phyloP scores from a whole-genome alignment of 1,140 invertebrate species.

The Neodiprion virginianus region DNA sequence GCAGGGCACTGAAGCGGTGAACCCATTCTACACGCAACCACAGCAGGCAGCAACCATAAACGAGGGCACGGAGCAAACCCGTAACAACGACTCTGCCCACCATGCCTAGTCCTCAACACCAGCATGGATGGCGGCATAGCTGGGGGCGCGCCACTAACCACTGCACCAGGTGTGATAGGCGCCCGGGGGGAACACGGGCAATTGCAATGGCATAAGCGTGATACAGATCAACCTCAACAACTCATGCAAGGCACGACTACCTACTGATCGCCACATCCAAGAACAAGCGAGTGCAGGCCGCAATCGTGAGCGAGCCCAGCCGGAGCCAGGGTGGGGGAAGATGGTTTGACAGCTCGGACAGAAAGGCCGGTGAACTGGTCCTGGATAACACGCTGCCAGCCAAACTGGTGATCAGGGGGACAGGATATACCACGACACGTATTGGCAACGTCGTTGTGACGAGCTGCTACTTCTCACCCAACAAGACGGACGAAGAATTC shows the following conservation, averaged over 20 bases:
- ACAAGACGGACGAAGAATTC: conserved; percentile 12
- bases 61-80: neutral
- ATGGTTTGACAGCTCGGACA: neutral
- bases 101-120: too few species aligned
- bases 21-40: too few species aligned
- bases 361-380: neutral
- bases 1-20: too few species aligned
- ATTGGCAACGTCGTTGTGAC: conserved; percentile 11
- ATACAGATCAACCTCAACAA: neutral
- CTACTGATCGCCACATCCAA: neutral
- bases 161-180: too few species aligned
- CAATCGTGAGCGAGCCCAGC: neutral
- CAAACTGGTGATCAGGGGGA: neutral
- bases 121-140: too few species aligned
- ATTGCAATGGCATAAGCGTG: neutral
- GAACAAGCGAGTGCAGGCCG: neutral
- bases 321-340: neutral
- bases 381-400: neutral
- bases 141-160: too few species aligned
- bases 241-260: neutral
- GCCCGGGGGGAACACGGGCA: too few species aligned
- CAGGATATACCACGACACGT: neutral
- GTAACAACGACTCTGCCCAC: neutral
- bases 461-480: conserved; percentile 27
- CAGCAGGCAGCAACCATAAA: neutral